Evolutionary conservation across 2,113 vertebrate species (phyloP), one percentile per base, ranked within the genome.

Genomic region (Alouatta palliata): DNA sequence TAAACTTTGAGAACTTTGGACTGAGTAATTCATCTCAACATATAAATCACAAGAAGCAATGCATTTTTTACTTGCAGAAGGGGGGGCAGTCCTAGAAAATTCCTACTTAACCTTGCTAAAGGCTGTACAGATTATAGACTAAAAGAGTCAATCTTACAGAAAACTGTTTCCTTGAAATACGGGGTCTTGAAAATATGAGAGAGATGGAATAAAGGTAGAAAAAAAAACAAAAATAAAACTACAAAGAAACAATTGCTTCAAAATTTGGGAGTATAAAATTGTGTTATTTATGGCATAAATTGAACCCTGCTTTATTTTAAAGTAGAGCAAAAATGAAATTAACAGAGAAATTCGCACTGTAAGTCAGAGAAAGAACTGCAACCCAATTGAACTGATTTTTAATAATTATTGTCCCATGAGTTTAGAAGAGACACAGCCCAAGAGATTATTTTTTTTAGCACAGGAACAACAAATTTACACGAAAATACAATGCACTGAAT

Each of bases 291-390:
- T 37, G 80, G 58, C 82, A 98, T 85, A 98, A 98, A 98, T 98
- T 99, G 98, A 99, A 99, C 98, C 98, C 98, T 98, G 98, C 64
- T 98, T 98, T 94, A 96, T 97, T 97, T 97, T 7, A 17, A 87
- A 98, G 94, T 56, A 98, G 93, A 98, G 96, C 96, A 97, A 97
- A 91, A 92, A 94, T 77, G 97, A 96, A 95, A 93, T 97, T 93
- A 97, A 95, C 0, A 98, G 90, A 97, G 89, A 82, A 97, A 95
- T 95, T 58, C 80, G 96, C 68, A 97, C 3, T 45, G 86, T 95
- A 97, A 97, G 98, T 98, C 66, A 97, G 95, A 97, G 94, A 95
- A 95, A 98, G 76, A 97, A 98, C 96, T 97, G 97, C 80, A 96
- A 95, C 43, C 97, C 79, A 96, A 97, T 91, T 94, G 93, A 75